These are phyloP conservation scores for Harpagoxenus sublaevis DNA, from an alignment of 2,888 invertebrate genomes.

Conservation along the genomic window DNA sequence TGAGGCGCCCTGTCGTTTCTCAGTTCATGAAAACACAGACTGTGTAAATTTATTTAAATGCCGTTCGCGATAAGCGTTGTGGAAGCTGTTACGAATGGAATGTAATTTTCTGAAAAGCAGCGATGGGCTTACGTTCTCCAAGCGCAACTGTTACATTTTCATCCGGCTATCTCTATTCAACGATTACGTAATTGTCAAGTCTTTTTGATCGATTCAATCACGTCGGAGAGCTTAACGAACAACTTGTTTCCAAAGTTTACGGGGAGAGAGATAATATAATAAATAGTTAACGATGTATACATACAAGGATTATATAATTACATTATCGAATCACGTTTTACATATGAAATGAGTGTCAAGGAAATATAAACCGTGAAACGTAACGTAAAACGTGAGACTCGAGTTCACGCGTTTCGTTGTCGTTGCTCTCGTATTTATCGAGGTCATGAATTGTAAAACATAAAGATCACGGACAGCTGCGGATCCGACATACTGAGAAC, in stretches of 20 bases:
- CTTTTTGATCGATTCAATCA: slow-evolving; percentile 38
- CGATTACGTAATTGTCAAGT: slow-evolving; percentile 44
- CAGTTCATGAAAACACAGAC: slow-evolving; percentile 45
- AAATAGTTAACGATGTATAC: background rate
- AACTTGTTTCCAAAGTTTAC: background rate
- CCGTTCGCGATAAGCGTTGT: slow-evolving; percentile 51
- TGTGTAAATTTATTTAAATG: slow-evolving; percentile 56
- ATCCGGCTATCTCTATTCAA: slow-evolving; percentile 8
- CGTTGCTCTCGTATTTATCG: background rate
- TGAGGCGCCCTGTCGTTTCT: slow-evolving; percentile 45
- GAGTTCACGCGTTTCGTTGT: background rate
- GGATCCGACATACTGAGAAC: background rate
- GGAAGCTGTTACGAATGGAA: slow-evolving; percentile 53
- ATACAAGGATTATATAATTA: too few relatives aligned
- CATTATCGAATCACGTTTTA: background rate
- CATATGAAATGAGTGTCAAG: background rate
- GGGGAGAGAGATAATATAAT: background rate
- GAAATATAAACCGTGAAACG: background rate
- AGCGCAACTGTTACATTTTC: slow-evolving; percentile 34
- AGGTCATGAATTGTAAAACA: too few relatives aligned
- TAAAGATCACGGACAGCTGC: background rate
- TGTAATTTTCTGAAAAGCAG: slow-evolving; percentile 53
- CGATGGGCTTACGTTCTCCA: slow-evolving; percentile 37
- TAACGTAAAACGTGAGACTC: background rate
- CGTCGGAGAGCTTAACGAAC: slow-evolving; percentile 28